Evolutionary conservation across 1,140 invertebrate genomes (phyloP).

Genomic region (Calycopis cecrops): DNA sequence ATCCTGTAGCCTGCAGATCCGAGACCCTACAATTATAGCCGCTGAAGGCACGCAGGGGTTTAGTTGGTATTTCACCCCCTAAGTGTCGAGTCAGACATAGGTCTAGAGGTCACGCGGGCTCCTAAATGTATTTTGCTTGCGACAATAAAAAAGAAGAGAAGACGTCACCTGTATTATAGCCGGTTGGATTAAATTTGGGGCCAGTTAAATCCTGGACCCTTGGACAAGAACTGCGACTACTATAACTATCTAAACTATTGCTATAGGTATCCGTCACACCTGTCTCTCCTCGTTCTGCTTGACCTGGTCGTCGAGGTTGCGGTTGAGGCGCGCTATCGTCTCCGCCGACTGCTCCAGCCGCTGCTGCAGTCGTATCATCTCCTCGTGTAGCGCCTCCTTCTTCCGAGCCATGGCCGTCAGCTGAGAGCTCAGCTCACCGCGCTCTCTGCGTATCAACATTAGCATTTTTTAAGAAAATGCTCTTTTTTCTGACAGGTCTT

Average conservation of each 20-base stretch:
- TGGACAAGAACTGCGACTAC: no score
- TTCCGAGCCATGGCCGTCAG: conserved; percentile 84
- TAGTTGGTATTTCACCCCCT: no score
- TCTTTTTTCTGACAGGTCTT: neutral
- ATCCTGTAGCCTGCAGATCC: no score
- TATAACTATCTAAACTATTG: no score
- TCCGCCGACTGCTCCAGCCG: conserved; percentile 85
- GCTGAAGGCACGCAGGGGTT: no score
- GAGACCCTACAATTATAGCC: no score
- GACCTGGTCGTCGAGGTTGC: conserved; percentile 85
- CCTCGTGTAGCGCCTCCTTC: conserved; percentile 85
- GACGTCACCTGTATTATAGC: no score
- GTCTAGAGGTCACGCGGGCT: no score
- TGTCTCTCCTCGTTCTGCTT: conserved; percentile 90
- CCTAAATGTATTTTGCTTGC: no score
- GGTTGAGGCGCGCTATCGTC: conserved; percentile 85
- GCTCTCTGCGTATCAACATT: conserved; percentile 71
- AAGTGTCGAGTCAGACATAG: no score
- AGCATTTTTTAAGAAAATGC: neutral
- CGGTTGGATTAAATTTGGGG: neutral
- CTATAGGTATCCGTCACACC: conserved; percentile 46
- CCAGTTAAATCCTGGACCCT: no score
- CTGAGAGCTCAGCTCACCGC: conserved; percentile 86
- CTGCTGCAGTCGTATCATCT: conserved; percentile 83
- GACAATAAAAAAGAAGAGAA: no score